Percentiles rank a stretch among this genome's conserved stretches.
phyloP scores from a whole-genome alignment of 2,113 vertebrate species.

The Seriola quinqueradiata region DNA sequence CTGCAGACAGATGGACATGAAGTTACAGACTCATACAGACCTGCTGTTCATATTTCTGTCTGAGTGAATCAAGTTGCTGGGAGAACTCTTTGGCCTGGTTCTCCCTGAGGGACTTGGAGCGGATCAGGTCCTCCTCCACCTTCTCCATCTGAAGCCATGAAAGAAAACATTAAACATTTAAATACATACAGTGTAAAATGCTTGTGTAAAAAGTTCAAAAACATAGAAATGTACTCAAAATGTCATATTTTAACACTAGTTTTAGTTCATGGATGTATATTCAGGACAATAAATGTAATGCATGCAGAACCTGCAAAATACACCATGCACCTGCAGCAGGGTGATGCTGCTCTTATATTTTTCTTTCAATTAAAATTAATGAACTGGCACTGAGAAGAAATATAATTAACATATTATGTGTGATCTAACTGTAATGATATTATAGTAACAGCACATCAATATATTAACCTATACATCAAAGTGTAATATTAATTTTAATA shows the following conservation, averaged over 20 bases:
- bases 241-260: not conserved
- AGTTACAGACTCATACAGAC: conserved; percentile 78
- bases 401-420: not conserved
- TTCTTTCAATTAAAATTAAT: conserved; percentile 37
- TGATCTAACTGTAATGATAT: conserved; percentile 10
- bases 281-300: conserved; percentile 1
- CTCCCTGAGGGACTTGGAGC: conserved; percentile 91
- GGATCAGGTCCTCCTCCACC: conserved; percentile 91
- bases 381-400: conserved; percentile 16
- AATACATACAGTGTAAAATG: not conserved
- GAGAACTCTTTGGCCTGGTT: conserved; percentile 92
- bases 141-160: conserved; percentile 89
- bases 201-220: not conserved
- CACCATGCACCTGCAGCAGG: conserved; percentile 13
- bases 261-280: not conserved
- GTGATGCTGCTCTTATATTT: not conserved
- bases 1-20: not conserved
- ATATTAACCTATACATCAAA: conserved; percentile 41
- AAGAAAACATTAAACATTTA: conserved; percentile 33
- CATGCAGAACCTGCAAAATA: not conserved
- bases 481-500: conserved; percentile 24
- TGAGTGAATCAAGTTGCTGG: conserved; percentile 88
- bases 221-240: not conserved
- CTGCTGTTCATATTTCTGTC: conserved; percentile 91
- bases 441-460: conserved; percentile 15